Conservation (phyloP, 2,113 vertebrate species). For the Brienomyrus longianalis region DNA sequence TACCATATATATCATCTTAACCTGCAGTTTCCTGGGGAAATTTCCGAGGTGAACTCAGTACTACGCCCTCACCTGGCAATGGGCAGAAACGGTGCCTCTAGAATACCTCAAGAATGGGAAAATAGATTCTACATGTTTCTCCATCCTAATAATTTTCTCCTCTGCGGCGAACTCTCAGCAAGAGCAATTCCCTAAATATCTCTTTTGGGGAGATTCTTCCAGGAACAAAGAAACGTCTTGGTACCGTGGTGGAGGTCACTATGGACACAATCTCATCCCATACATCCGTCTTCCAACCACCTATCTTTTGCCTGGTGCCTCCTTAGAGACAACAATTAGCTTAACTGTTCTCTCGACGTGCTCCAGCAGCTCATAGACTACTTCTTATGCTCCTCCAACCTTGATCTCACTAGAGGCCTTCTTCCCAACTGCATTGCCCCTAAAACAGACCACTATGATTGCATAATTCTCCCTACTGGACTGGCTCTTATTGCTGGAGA, state of each 20-base stretch:
- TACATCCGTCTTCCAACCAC: neutral
- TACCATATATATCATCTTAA: neutral
- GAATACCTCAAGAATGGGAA: neutral
- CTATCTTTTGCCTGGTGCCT: neutral
- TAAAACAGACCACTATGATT: neutral
- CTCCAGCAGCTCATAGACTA: neutral
- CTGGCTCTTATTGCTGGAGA: neutral
- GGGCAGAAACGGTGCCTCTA: neutral
- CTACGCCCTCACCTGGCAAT: neutral
- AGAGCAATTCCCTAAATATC: neutral
- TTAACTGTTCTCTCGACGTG: neutral
- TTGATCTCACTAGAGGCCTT: neutral
- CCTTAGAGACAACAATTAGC: neutral
- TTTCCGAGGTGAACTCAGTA: neutral
- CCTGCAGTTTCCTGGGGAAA: neutral
- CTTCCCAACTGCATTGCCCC: neutral
- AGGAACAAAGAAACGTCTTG: neutral
- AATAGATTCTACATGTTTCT: neutral
- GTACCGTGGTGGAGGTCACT: neutral
- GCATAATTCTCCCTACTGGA: neutral
- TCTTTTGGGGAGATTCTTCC: neutral
- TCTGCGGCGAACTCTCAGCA: neutral
- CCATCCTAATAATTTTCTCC: neutral
- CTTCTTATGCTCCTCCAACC: neutral
- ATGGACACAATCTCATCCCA: neutral